phyloP scores from a whole-genome alignment of 1,140 invertebrate species.

The Dinoponera quadriceps region DNA sequence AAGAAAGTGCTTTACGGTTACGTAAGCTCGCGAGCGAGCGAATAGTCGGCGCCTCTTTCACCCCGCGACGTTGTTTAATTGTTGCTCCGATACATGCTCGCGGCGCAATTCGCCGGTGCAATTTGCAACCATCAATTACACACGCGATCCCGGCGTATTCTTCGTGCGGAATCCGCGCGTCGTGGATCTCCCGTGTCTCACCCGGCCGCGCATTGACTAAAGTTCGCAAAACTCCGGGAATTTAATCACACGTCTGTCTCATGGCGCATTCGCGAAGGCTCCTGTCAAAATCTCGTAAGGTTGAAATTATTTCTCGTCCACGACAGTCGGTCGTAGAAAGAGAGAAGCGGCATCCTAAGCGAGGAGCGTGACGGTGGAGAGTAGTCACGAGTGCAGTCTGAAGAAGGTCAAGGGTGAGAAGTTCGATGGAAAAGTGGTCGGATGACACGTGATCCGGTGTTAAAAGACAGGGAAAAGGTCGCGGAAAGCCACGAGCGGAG shows the following conservation, averaged over 20 bases:
- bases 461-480: constrained; percentile 59
- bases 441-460: constrained; percentile 25
- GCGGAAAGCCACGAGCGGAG: constrained; percentile 59
- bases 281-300: constrained; percentile 2
- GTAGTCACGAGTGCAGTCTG: constrained; percentile 5
- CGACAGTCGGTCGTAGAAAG: neutral
- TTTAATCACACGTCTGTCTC: constrained; percentile 7
- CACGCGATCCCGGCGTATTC: neutral
- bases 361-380: constrained; percentile 19
- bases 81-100: constrained; percentile 21
- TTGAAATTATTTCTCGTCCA: constrained; percentile 24
- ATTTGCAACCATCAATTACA: constrained; percentile 33
- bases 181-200: neutral
- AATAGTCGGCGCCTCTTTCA: neutral
- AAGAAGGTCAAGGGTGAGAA: constrained; percentile 33
- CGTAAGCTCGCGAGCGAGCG: constrained; percentile 7
- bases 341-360: neutral
- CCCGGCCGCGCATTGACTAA: too few relatives aligned
- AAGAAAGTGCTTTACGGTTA: constrained; percentile 33
- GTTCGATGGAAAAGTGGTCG: constrained; percentile 35
- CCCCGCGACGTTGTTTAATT: constrained; percentile 23
- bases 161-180: neutral
- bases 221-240: neutral
- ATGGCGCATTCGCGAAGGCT: constrained; percentile 2
- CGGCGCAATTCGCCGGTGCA: neutral